These are phyloP conservation scores for Tinamus major DNA, from an alignment of 2,797 vertebrate genomes.

Conservation along the genomic window DNA sequence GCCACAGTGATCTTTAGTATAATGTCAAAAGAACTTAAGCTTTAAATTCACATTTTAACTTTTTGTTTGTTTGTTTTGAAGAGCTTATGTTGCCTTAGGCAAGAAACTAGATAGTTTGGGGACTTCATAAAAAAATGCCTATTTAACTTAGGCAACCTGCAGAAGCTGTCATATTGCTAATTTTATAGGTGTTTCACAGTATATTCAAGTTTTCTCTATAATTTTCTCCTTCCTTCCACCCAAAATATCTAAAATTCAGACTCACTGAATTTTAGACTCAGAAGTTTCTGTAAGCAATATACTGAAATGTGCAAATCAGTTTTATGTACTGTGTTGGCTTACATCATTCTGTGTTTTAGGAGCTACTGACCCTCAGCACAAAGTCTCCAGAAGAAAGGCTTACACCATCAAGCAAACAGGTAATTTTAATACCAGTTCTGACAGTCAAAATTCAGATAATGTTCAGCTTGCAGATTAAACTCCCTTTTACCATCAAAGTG, in stretches of 20 bases:
- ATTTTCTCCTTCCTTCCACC: neutral
- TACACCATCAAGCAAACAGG: constrained; percentile 88
- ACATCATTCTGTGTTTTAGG: constrained; percentile 78
- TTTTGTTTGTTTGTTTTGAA: neutral
- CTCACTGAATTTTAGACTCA: no score
- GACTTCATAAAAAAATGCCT: neutral
- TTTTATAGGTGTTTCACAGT: neutral
- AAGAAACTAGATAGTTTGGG: neutral
- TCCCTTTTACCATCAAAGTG: neutral
- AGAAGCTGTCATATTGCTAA: neutral
- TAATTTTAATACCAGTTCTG: constrained; percentile 59
- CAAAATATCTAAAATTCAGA: neutral
- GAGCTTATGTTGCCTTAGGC: neutral
- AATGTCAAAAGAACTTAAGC: neutral
- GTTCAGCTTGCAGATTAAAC: neutral
- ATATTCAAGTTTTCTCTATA: neutral
- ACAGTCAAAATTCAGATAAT: neutral
- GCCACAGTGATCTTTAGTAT: neutral
- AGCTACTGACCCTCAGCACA: constrained; percentile 89
- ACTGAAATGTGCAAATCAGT: neutral
- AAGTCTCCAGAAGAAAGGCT: constrained; percentile 87
- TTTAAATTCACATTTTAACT: neutral
- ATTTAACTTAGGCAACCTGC: neutral
- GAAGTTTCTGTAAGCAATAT: neutral
- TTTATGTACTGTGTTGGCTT: neutral